These are phyloP conservation scores for Cygnus atratus DNA, from an alignment of 2,113 vertebrate species.

Conservation along the genomic window DNA sequence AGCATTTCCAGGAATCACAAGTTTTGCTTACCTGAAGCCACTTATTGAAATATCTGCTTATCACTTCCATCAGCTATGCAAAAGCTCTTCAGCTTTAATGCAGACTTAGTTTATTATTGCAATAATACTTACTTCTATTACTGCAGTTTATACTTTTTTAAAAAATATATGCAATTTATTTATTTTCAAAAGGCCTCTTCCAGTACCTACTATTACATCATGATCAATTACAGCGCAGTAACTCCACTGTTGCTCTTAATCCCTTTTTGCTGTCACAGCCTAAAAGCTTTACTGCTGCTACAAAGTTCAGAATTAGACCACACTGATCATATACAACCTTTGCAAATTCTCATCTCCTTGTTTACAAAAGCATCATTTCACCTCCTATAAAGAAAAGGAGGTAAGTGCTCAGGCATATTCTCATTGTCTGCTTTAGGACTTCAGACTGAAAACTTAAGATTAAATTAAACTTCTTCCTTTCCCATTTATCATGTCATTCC, in stretches of 20 bases:
- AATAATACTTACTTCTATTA: too few relatives aligned
- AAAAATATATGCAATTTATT: too few relatives aligned
- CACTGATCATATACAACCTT: rapidly evolving
- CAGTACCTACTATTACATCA: background rate
- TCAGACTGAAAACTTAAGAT: background rate
- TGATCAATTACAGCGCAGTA: background rate
- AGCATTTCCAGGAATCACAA: background rate
- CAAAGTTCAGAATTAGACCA: background rate
- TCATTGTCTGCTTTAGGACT: background rate
- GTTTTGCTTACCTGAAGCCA: background rate
- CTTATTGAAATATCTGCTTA: background rate
- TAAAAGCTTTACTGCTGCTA: background rate
- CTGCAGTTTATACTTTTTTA: too few relatives aligned
- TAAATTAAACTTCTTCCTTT: background rate
- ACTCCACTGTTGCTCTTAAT: background rate
- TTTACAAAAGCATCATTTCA: background rate
- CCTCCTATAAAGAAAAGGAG: background rate
- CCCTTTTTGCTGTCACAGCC: background rate
- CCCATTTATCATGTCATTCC: rapidly evolving
- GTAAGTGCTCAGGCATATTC: background rate
- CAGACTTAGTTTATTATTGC: background rate
- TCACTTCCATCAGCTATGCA: background rate
- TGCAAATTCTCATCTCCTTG: background rate
- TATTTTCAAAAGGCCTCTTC: background rate
- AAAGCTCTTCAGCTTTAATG: background rate